Percentiles rank a stretch among this genome's conserved stretches.
These are phyloP conservation scores for Argyresthia albistria DNA, from an alignment of 2,888 invertebrate species.

Conservation along the genomic window DNA sequence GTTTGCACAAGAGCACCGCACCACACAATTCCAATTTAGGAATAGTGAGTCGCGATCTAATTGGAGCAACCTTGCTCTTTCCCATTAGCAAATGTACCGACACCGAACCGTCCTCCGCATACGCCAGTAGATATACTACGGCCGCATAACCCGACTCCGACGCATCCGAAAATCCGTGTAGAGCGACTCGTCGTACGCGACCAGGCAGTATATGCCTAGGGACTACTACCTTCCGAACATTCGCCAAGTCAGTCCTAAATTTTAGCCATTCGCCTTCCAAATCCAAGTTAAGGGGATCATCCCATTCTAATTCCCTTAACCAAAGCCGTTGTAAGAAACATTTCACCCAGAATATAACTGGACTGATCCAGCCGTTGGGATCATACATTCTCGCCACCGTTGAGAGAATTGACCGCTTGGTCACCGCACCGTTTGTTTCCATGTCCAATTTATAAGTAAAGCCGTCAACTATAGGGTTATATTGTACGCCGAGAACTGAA, in stretches of 20 bases:
- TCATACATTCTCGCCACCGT: background rate
- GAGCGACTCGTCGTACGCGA: background rate
- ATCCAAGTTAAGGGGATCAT: no score
- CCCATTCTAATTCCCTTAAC: background rate
- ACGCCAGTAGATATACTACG: no score
- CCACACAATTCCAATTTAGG: background rate
- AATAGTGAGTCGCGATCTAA: background rate
- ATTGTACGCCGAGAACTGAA: conserved; percentile 3
- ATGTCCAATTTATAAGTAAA: background rate
- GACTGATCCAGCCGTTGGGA: background rate
- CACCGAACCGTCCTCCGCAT: no score
- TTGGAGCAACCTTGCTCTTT: no score
- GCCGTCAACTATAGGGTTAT: background rate
- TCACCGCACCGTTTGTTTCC: background rate
- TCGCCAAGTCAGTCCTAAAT: background rate
- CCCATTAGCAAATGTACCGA: no score
- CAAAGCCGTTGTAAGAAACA: conserved; percentile 3
- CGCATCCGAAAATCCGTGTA: no score
- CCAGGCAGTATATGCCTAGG: background rate
- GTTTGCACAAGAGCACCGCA: no score
- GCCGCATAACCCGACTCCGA: no score
- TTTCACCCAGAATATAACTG: conserved; percentile 1
- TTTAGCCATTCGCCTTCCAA: no score
- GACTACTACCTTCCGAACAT: background rate
- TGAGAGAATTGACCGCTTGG: background rate